These are phyloP conservation scores for Fissipunctia ypsillon DNA, from an alignment of 2,888 invertebrate species.

Conservation along the genomic window DNA sequence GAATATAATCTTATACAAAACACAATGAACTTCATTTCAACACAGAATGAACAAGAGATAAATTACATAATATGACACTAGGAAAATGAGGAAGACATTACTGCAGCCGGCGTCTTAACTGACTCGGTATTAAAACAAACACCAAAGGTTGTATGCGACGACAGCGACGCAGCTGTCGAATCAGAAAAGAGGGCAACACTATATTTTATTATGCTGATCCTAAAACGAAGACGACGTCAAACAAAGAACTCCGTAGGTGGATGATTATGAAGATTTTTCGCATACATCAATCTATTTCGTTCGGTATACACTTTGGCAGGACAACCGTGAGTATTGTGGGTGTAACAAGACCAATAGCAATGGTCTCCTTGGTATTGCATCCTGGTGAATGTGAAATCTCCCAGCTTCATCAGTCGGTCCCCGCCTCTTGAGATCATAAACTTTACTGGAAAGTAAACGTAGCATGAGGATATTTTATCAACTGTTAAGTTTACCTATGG, in stretches of 20 bases:
- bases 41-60: neutral
- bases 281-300: constrained; percentile 77
- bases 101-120: neutral
- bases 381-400: constrained; percentile 85
- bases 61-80: constrained; percentile 27
- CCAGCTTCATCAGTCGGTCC: constrained; percentile 84
- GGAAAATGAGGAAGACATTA: constrained; percentile 25
- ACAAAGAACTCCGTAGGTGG: constrained; percentile 88
- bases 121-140: neutral
- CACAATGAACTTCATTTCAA: constrained; percentile 3
- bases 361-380: constrained; percentile 72
- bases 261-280: constrained; percentile 85
- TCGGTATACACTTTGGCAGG: constrained; percentile 84
- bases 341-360: constrained; percentile 86
- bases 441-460: constrained; percentile 79
- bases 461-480: constrained; percentile 58
- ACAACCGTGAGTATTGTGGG: constrained; percentile 82
- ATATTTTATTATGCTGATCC: constrained; percentile 35
- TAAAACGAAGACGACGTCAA: constrained; percentile 68
- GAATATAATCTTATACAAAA: neutral
- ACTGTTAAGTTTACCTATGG: neutral
- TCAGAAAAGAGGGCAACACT: constrained; percentile 11
- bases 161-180: neutral
- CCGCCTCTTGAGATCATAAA: constrained; percentile 86
- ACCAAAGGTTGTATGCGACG: neutral